Evolutionary conservation across 2,888 invertebrate species (phyloP).

Genomic region (Lumbricus terrestris): DNA sequence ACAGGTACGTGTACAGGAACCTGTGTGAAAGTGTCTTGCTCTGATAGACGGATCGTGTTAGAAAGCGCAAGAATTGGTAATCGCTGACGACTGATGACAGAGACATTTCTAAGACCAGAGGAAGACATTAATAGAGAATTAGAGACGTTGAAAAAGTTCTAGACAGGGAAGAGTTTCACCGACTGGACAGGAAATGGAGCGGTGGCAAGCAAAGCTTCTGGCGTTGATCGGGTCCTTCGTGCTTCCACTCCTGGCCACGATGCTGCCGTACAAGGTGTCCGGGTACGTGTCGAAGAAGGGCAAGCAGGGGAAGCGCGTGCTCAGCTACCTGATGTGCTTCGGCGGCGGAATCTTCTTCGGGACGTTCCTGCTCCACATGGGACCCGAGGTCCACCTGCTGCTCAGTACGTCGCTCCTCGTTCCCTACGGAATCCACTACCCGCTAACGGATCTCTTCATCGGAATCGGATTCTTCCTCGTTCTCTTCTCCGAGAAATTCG

Average conservation of each 20-base stretch:
- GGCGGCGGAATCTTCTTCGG: conserved; percentile 56
- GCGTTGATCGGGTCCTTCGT: conserved; percentile 31
- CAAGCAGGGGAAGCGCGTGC: conserved; percentile 28
- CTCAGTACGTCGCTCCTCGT: conserved; percentile 38
- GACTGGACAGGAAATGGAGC: conserved; percentile 32
- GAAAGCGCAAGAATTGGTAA: not conserved
- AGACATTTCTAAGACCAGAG: not conserved
- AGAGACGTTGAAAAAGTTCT: not conserved
- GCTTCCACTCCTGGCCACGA: conserved; percentile 32
- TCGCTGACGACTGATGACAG: not conserved
- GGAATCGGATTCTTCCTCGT: conserved; percentile 53
- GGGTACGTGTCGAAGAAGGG: conserved; percentile 31
- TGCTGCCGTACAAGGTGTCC: conserved; percentile 36
- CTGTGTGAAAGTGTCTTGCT: not conserved
- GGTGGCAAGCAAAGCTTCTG: conserved; percentile 36
- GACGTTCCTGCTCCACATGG: conserved; percentile 53
- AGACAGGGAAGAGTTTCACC: not conserved
- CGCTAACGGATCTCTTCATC: conserved; percentile 51
- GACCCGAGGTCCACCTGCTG: conserved; percentile 50
- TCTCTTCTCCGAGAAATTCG: conserved; percentile 47
- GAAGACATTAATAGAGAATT: not conserved
- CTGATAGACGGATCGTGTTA: no score
- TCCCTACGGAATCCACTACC: conserved; percentile 44
- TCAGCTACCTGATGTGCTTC: conserved; percentile 47
- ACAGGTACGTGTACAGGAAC: not conserved